Evolutionary conservation across 2,113 vertebrate genomes (phyloP).

Genomic region (Protomyctophum bolini): DNA sequence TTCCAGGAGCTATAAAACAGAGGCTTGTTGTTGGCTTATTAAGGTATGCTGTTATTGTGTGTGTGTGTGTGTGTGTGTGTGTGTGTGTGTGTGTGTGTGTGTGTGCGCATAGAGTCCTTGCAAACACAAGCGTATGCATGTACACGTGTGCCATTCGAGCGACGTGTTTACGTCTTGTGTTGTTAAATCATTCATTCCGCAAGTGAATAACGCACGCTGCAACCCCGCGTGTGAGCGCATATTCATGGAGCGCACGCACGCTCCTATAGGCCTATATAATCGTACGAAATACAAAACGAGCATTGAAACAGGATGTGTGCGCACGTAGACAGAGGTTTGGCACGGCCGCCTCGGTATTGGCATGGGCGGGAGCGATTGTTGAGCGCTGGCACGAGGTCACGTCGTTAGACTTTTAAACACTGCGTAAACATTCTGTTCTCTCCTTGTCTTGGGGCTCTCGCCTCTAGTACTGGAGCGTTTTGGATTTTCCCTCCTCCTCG

Average conservation of each 20-base stretch:
- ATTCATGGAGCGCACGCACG: too few species aligned
- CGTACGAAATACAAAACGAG: neutral
- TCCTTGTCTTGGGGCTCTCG: neutral
- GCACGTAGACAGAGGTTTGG: conserved; percentile 44
- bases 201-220: neutral
- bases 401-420: conserved; percentile 42
- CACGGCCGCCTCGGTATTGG: conserved; percentile 21
- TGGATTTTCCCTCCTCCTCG: too few species aligned
- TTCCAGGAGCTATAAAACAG: conserved; percentile 33
- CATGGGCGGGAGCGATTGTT: conserved; percentile 19
- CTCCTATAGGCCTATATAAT: conserved; percentile 23
- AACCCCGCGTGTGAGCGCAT: too few species aligned
- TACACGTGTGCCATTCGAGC: conserved; percentile 16
- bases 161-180: neutral
- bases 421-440: conserved; percentile 38
- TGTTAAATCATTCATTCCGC: neutral
- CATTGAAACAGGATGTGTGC: conserved; percentile 19
- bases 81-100: conserved; percentile 1
- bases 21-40: conserved; percentile 27
- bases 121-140: neutral
- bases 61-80: conserved; percentile 15
- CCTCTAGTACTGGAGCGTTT: neutral
- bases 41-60: conserved; percentile 2
- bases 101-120: neutral
- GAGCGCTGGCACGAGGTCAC: conserved; percentile 47